Percentiles rank a stretch among this genome's conserved stretches.
Conservation (phyloP, 2,797 vertebrate genomes). For the Odontamblyopus rebecca region DNA sequence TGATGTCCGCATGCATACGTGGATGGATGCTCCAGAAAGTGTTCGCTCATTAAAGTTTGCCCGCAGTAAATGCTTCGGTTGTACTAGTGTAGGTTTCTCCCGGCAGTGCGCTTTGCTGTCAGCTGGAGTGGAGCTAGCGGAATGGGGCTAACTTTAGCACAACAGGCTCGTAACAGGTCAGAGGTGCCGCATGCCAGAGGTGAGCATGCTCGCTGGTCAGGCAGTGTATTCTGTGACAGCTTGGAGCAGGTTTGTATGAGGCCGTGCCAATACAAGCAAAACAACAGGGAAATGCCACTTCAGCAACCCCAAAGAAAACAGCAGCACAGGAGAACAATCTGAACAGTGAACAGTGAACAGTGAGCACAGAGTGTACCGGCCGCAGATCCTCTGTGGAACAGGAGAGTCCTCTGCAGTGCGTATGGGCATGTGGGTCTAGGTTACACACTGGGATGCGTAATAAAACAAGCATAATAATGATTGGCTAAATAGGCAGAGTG, state of each 20-base stretch:
- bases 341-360: too few species aligned
- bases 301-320: neutral
- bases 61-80: neutral
- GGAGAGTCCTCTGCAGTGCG: neutral
- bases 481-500: neutral
- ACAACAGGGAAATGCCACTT: neutral
- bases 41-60: neutral
- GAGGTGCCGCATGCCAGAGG: slow-evolving; percentile 28
- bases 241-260: neutral
- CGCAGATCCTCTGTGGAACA: neutral
- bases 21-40: neutral
- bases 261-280: neutral
- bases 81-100: slow-evolving; percentile 10
- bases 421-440: neutral
- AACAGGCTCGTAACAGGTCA: slow-evolving; percentile 37
- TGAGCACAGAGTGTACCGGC: neutral
- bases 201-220: neutral
- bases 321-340: neutral
- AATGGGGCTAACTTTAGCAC: slow-evolving; percentile 38
- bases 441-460: neutral
- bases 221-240: slow-evolving; percentile 14
- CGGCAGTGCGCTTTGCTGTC: neutral
- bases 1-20: neutral
- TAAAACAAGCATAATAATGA: neutral
- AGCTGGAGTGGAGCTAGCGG: slow-evolving; percentile 20